Conservation (phyloP, 2,113 vertebrate genomes). For the Hystrix brachyura region DNA sequence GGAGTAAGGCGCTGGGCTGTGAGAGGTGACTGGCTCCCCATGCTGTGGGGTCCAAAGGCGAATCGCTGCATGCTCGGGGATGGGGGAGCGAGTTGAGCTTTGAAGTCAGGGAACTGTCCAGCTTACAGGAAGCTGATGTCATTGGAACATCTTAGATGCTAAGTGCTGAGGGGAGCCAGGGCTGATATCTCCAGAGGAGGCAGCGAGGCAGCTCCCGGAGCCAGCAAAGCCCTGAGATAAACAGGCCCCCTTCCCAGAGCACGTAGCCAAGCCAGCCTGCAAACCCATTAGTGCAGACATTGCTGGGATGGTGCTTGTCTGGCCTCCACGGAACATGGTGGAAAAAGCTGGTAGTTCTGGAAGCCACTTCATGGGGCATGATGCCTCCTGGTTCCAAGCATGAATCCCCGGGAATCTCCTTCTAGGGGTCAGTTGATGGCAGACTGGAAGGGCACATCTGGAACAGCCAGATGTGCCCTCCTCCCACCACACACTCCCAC, state of each 20-base stretch:
- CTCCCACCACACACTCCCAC: not conserved
- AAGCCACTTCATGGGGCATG: not conserved
- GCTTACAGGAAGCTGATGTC: conserved; percentile 70
- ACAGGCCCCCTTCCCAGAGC: not conserved
- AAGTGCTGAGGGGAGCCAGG: conserved; percentile 54
- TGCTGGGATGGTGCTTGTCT: not conserved
- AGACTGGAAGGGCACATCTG: not conserved
- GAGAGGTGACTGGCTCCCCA: not conserved
- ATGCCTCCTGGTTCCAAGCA: not conserved
- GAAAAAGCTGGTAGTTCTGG: conserved; percentile 11
- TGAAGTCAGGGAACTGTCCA: conserved; percentile 74
- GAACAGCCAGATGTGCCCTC: not conserved
- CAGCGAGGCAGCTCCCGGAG: not conserved
- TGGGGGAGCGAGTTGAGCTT: not conserved
- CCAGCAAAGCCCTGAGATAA: conserved; percentile 59
- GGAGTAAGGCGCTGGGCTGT: fast-evolving
- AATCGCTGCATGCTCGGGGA: not conserved
- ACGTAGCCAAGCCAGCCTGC: not conserved
- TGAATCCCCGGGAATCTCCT: not conserved
- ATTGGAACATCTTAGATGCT: conserved; percentile 51
- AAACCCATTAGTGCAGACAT: not conserved
- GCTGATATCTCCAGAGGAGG: not conserved
- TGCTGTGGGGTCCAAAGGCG: not conserved
- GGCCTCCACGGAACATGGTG: not conserved
- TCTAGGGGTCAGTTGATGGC: not conserved